Conservation (phyloP, 2,113 vertebrate genomes). For the Rynchops niger region DNA sequence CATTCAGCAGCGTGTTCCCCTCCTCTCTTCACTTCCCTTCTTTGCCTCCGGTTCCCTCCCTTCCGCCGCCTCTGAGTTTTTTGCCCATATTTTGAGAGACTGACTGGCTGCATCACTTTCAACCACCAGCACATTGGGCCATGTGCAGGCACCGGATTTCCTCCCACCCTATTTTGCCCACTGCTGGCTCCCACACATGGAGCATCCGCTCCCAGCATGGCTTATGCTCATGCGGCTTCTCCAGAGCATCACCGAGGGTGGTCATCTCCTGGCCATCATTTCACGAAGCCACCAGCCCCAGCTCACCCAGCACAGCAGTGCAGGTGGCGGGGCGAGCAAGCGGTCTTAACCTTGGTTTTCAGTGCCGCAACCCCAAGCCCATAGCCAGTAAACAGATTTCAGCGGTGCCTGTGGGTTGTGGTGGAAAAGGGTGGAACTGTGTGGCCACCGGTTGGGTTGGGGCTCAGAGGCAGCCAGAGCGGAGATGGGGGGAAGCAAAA, state of each 20-base stretch:
- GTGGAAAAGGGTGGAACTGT: not conserved
- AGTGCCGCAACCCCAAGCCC: not conserved
- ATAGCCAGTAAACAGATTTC: not conserved
- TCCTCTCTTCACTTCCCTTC: not conserved
- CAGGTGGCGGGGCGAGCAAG: not conserved
- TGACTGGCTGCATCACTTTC: not conserved
- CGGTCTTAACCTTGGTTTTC: not conserved
- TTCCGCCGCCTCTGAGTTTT: not conserved
- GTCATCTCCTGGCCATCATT: not conserved
- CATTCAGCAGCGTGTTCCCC: not conserved
- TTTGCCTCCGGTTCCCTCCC: not conserved
- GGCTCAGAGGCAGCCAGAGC: not conserved
- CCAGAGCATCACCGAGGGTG: rapidly evolving
- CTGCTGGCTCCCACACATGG: rapidly evolving
- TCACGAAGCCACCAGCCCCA: not conserved
- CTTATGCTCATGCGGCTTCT: not conserved
- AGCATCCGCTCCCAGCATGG: rapidly evolving
- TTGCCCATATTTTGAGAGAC: not conserved
- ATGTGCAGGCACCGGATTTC: not conserved
- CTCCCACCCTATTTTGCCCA: not conserved
- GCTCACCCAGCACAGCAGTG: rapidly evolving
- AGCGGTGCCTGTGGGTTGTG: not conserved
- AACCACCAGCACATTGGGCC: not conserved
- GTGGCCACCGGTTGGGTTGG: rapidly evolving
- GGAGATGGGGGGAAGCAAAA: not conserved